Base-by-base conservation (phyloP, 1,140 invertebrate species). In the Pseudachorutes palmiensis region DNA sequence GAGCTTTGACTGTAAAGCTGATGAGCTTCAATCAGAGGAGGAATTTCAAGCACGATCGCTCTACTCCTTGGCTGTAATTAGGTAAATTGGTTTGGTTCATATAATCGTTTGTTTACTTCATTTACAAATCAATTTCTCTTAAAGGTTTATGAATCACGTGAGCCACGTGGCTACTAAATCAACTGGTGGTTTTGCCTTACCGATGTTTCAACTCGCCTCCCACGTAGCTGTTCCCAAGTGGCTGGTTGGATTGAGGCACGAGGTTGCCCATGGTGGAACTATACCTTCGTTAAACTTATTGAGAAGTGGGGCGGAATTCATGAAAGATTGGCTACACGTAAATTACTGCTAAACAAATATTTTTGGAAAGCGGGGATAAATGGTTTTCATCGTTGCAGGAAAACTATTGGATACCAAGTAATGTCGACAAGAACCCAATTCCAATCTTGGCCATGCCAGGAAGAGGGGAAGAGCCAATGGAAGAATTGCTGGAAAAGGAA, bases 161-260 rank as follows among this genome's bases (percentile, higher is more conserved):
- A 71, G 66, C 26, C 70, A 71, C 31, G 26, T 73, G 14, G 70
- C 70, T 66, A 83, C 84, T 72, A 76, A 81, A 24, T 81, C 83
- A 64, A 75, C 80, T 63, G 79, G 80, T 24, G 79, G 76, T 0
- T 82, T 81, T 73, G 79, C 80, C 26, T 73, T 76, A 1, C 83
- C 83, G 33, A 75, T 86, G 49, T 82, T 83, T 70, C 75, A 81
- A 71, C 81, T 84, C 31, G 84, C 84, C 1, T 79, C 79, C 31
- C 79, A 81, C 68, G 71, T 84, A 26, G 81, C 81, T 33, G 82
- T 87, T 51, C 85, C 85, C 22, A 80, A 82, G 45, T 87, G 85
- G 85, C 81, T 87, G 65, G 82, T 87, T 2, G 81, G 84, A 65
- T 74, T 87, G n/a, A 77, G 86, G 55, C 84, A 87, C 71, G 82